These are phyloP conservation scores for Cyclophora albipunctata DNA, from an alignment of 2,888 invertebrate species.

Conservation along the genomic window DNA sequence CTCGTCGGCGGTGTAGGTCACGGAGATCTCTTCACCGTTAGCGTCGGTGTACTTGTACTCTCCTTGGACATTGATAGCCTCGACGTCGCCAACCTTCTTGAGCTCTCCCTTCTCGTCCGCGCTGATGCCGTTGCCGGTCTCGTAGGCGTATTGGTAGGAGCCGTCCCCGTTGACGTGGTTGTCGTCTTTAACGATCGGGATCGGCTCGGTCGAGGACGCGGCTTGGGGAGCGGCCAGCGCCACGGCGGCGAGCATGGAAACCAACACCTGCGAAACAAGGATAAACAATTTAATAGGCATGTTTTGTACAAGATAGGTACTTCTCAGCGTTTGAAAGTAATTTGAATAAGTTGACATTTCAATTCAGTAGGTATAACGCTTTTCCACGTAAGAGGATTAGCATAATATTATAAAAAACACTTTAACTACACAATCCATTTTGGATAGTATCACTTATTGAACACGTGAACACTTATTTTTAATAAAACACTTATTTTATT, in stretches of 20 bases:
- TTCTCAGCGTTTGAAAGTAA: background rate
- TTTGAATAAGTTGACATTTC: no score
- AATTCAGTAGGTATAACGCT: no score
- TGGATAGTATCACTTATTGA: no score
- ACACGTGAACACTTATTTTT: background rate
- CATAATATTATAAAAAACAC: no score
- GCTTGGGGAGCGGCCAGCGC: constrained; percentile 47
- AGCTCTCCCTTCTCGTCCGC: constrained; percentile 76
- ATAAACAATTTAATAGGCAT: constrained; percentile 1
- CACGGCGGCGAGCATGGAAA: constrained; percentile 48
- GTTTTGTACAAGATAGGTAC: background rate
- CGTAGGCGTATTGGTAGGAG: constrained; percentile 76
- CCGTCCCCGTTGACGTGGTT: constrained; percentile 78
- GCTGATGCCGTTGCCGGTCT: constrained; percentile 80
- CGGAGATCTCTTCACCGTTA: constrained; percentile 76
- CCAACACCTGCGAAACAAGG: constrained; percentile 46
- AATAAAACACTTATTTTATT: constrained; percentile 7
- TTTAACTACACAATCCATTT: no score
- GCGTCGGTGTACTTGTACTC: constrained; percentile 80
- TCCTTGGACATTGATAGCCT: constrained; percentile 76
- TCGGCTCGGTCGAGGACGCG: constrained; percentile 43
- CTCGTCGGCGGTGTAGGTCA: constrained; percentile 82
- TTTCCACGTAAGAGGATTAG: no score
- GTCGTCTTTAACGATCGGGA: constrained; percentile 75
- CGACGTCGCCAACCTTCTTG: constrained; percentile 75